A percentile compares a stretch with the other conserved stretches of the same genome.
These are phyloP conservation scores for Craniophora ligustri DNA, from an alignment of 2,888 invertebrate species.

Conservation along the genomic window DNA sequence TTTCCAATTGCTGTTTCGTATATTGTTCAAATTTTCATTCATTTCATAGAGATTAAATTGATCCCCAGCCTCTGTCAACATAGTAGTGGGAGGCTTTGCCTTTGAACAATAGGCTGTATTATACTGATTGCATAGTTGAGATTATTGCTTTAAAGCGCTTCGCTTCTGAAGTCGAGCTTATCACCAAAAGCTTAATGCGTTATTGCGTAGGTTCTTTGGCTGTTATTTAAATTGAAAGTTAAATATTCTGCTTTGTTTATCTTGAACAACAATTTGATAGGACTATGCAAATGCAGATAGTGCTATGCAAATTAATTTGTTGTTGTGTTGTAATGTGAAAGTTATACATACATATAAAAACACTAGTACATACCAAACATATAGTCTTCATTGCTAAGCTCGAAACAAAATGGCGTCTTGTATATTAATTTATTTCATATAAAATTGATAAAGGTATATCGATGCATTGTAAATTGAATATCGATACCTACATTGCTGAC, in stretches of 20 bases:
- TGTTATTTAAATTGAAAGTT: background rate
- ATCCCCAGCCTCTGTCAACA: slow-evolving; percentile 28
- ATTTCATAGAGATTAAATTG: slow-evolving; percentile 27
- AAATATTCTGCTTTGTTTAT: no score
- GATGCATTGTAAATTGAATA: no score
- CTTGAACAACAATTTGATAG: no score
- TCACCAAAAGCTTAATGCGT: slow-evolving; percentile 1
- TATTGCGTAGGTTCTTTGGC: background rate
- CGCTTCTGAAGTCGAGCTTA: slow-evolving; percentile 8
- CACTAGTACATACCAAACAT: no score
- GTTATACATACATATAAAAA: no score
- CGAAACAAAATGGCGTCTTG: no score
- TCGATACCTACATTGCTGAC: background rate
- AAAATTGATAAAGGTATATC: no score
- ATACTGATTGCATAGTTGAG: slow-evolving; percentile 14
- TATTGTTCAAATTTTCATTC: slow-evolving; percentile 10
- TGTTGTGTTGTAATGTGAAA: no score
- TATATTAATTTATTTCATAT: no score
- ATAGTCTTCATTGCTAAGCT: no score
- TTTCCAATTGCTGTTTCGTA: slow-evolving; percentile 12
- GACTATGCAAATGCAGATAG: no score
- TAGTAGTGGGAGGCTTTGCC: slow-evolving; percentile 13
- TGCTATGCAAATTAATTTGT: no score
- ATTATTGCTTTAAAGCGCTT: slow-evolving; percentile 19
- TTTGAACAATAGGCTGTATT: slow-evolving; percentile 26